Base-by-base conservation (phyloP, 2,113 vertebrate species). In the Ursus arctos region DNA sequence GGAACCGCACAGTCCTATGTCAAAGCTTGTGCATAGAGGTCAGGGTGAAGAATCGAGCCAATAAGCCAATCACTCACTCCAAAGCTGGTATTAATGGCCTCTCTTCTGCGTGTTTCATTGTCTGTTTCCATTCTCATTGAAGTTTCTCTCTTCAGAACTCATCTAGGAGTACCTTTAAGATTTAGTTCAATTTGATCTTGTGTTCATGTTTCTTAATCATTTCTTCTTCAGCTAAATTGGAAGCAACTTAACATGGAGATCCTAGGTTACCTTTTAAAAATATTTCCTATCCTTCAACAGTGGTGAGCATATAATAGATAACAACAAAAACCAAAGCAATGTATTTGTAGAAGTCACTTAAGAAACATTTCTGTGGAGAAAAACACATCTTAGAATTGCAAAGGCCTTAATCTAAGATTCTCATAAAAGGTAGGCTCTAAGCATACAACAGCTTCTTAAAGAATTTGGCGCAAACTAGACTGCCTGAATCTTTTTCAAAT, bases 401-500 rank as follows among this genome's bases (percentile, higher is more conserved):
- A 63, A 94, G 26, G 86, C 91, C 57, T 96, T 84, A 80, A 96
- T 80, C 13, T 36, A 85, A 71, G n/a, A 88, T 79, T 96, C 76
- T 85, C 33, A 81, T 88, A 76, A 95, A 96, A 96, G 69, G 49
- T 90, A 96, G 55, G 8, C 65, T 91, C 28, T 79, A 80, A 76
- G 67, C 28, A 79, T 89, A 86, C 33, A 97, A 84, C 18, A 91
- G 47, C 47, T 84, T 94, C 71, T 88, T 90, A 92, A 92, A 94
- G 72, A 97, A 95, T 92, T 94, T 96, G 71, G 40, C 28, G 76
- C 85, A 87, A 90, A 88, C 49, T 90, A 94, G 59, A 90, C 15
- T 92, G 40, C 84, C 33, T 97, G 88, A 72, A 67, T 93, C 33
- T 88, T 93, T 95, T 93, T 40, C 80, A 96, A 86, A 91, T 95